Evolutionary conservation across 1,140 invertebrate species (phyloP), one percentile per base, ranked within the genome.

Genomic region (Drosophila sechellia): DNA sequence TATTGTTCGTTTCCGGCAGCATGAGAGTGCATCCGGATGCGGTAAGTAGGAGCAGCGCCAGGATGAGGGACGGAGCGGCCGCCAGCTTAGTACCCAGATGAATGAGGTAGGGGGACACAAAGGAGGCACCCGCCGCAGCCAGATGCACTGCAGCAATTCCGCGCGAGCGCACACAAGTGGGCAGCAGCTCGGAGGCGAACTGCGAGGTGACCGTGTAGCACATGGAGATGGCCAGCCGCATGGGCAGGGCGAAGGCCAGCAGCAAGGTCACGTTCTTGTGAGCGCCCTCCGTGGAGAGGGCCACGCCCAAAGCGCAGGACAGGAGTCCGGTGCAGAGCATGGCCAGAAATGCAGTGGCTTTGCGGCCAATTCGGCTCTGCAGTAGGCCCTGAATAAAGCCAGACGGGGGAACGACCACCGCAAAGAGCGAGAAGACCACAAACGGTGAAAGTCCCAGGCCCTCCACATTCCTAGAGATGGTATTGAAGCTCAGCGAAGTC

Each of bases 341-440:
- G 17, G 84, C 84, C 40, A 86, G 34, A 37, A 86, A 69, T 6
- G 65, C 73, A 4, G 83, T 86, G 22, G 83, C 79, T 71, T 86
- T 86, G 25, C 83, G 76, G 13, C 83, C 83, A 45, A 86, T 27
- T 8, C 79, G 79, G 22, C 71, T 86, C 56, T 70, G 83, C 66
- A 86, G 40, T n/a, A 83, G 61, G 5, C 84, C 83, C 48, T 86
- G 83, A 5, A 89, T 56, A 1, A 86, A 49, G 39, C 83, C 84
- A 4, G 83, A 83, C 0, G 79, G 84, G 1, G 66, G 75, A 22
- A 87, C 79, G 10, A 79, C 84, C 27, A 89, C 15, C 5, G 84
- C 83, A 25, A 86, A 86, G 0, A 86, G 52, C n/a, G 83, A 86
- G 53, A 86, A 86, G n/a, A 86, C 79, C 61, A 86, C 83, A 77